Evolutionary conservation across 2,797 vertebrate genomes (phyloP).

Genomic region (Choloepus didactylus): DNA sequence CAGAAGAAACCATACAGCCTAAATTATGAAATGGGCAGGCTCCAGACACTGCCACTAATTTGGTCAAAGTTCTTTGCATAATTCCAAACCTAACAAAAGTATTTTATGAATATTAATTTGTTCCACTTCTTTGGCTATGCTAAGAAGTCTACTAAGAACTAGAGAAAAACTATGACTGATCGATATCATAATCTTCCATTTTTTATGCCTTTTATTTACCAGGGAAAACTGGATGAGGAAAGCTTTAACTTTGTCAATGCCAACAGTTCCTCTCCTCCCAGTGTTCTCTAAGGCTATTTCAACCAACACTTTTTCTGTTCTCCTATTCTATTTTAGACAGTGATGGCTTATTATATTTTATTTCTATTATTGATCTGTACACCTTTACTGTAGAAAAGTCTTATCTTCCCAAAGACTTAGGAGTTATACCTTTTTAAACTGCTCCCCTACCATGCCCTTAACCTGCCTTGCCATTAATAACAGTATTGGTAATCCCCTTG

Average conservation of each 20-base stretch:
- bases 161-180: background rate
- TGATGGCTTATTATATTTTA: background rate
- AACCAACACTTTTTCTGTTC: background rate
- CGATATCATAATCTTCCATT: background rate
- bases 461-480: background rate
- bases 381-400: background rate
- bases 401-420: conserved; percentile 18
- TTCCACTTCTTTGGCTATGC: background rate
- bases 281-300: background rate
- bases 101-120: conserved; percentile 58
- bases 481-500: background rate
- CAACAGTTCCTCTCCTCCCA: background rate
- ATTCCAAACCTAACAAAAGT: background rate
- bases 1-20: conserved; percentile 1
- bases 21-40: conserved; percentile 45
- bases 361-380: conserved; percentile 17
- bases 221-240: background rate
- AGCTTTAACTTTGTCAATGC: background rate
- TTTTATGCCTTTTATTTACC: conserved; percentile 52
- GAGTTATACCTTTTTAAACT: background rate
- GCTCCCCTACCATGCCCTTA: background rate
- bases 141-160: conserved; percentile 6
- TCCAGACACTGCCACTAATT: conserved; percentile 51
- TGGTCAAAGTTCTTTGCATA: conserved; percentile 55
- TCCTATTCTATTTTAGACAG: background rate